Conservation (phyloP, 2,888 invertebrate genomes). For the Bellardia pandia region DNA sequence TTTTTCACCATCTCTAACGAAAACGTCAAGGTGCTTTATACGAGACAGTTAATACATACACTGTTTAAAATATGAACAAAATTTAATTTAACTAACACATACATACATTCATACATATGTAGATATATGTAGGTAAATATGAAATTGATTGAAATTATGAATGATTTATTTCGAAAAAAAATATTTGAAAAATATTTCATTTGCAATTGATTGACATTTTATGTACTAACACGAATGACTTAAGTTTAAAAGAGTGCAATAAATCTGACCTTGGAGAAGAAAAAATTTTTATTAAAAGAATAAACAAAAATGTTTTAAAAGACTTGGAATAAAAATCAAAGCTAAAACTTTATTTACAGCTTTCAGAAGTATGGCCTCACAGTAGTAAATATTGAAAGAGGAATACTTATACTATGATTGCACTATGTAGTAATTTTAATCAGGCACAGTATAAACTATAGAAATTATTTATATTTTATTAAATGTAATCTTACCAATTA, state of each 20-base stretch:
- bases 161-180: conserved; percentile 2
- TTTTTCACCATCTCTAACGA: background rate
- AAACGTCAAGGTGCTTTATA: background rate
- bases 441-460: too few species aligned
- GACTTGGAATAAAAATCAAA: too few species aligned
- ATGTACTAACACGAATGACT: background rate
- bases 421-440: too few species aligned
- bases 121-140: too few species aligned
- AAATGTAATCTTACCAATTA: too few species aligned
- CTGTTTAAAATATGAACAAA: background rate
- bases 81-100: background rate
- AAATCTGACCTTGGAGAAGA: background rate
- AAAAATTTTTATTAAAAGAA: background rate
- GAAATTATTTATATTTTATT: too few species aligned
- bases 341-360: too few species aligned
- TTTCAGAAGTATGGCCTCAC: too few species aligned
- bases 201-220: background rate
- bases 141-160: conserved; percentile 7
- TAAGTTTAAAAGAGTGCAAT: background rate
- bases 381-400: too few species aligned
- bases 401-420: too few species aligned
- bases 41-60: background rate
- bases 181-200: background rate
- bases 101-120: background rate
- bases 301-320: background rate